Conservation (phyloP, 2,888 invertebrate species). For the Drosophila leonis region DNA sequence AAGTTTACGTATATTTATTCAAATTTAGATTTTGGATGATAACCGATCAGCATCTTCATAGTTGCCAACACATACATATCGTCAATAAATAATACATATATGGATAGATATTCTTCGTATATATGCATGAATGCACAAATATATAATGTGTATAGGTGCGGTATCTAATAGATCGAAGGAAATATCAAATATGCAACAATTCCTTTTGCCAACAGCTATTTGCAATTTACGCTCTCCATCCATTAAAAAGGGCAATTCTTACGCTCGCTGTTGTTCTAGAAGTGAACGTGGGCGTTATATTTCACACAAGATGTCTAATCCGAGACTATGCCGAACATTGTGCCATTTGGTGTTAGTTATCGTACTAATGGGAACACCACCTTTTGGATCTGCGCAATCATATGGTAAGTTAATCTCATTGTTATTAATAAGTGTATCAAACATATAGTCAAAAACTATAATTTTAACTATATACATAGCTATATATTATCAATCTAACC, state of each 20-base stretch:
- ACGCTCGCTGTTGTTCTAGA: not conserved
- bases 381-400: conserved; percentile 21
- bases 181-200: conserved; percentile 24
- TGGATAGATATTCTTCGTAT: conserved; percentile 4
- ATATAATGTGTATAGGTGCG: conserved; percentile 9
- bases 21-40: conserved; percentile 26
- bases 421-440: not conserved
- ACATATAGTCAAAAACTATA: no score
- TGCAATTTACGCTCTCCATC: not conserved
- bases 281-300: not conserved
- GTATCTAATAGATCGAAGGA: conserved; percentile 8
- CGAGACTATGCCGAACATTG: not conserved
- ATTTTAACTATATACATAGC: not conserved
- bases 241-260: not conserved
- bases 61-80: not conserved
- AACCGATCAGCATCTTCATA: not conserved
- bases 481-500: not conserved
- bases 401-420: conserved; percentile 26
- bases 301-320: conserved; percentile 4
- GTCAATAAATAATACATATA: conserved; percentile 8
- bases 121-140: conserved; percentile 5
- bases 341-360: conserved; percentile 21
- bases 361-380: conserved; percentile 6
- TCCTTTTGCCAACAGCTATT: not conserved
- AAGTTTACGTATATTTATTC: conserved; percentile 7